Evolutionary conservation across 2,797 vertebrate genomes (phyloP).

Genomic region (Trematomus bernacchii): DNA sequence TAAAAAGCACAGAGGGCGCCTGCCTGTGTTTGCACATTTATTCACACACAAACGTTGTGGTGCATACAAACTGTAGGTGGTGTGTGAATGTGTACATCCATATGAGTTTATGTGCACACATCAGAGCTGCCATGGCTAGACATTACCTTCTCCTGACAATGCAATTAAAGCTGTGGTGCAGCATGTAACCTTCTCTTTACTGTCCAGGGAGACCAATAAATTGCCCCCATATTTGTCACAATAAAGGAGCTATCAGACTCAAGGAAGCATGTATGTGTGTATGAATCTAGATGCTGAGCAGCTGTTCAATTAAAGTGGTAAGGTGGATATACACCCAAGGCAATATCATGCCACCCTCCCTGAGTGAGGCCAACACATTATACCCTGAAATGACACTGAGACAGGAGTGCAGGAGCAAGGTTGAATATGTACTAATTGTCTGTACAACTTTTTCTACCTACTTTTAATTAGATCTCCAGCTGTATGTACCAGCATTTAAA

Average conservation of each 20-base stretch:
- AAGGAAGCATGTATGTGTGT: constrained; percentile 71
- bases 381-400: constrained; percentile 59
- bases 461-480: constrained; percentile 41
- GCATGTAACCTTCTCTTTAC: constrained; percentile 84
- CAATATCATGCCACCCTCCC: constrained; percentile 61
- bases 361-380: constrained; percentile 51
- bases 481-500: constrained; percentile 33
- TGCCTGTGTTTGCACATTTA: constrained; percentile 13
- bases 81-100: constrained; percentile 46
- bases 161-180: constrained; percentile 83
- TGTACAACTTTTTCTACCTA: constrained; percentile 38
- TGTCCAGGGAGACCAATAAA: constrained; percentile 85
- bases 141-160: constrained; percentile 79
- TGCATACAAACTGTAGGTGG: constrained; percentile 37
- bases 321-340: constrained; percentile 73
- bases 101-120: constrained; percentile 61
- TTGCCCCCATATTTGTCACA: constrained; percentile 83
- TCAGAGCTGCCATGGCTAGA: constrained; percentile 66
- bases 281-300: constrained; percentile 79
- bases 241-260: constrained; percentile 81
- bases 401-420: constrained; percentile 44
- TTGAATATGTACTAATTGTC: constrained; percentile 40
- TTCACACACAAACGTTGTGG: constrained; percentile 39
- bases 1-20: constrained; percentile 27
- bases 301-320: constrained; percentile 83